A percentile compares a stretch with the other conserved stretches of the same genome.
These are phyloP conservation scores for Apotomis capreana DNA, from an alignment of 2,888 invertebrate genomes.

Conservation along the genomic window DNA sequence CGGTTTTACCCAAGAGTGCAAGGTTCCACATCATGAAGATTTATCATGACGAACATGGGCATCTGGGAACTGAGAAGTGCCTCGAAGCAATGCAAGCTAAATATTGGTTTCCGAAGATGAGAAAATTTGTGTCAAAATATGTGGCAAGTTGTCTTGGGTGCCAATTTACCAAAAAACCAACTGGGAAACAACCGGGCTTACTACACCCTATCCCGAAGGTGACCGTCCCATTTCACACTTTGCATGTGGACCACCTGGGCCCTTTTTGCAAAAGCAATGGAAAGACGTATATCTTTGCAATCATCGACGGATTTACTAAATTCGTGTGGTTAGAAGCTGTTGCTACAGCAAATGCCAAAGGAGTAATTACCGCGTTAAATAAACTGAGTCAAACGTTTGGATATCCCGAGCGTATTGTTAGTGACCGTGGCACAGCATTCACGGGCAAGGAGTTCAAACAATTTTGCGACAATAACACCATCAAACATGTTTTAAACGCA, in stretches of 20 bases:
- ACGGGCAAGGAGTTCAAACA: conserved; percentile 28
- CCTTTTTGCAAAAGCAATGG: conserved; percentile 34
- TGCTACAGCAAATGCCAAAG: conserved; percentile 11
- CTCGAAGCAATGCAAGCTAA: conserved; percentile 22
- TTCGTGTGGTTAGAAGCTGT: conserved; percentile 36
- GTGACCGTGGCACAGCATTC: conserved; percentile 39
- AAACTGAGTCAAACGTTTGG: no score
- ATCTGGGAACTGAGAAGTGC: conserved; percentile 32
- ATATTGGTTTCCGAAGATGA: conserved; percentile 29
- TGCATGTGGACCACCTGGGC: conserved; percentile 24
- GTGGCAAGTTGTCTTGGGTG: conserved; percentile 13
- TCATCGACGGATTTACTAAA: conserved; percentile 33
- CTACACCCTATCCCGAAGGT: conserved; percentile 17
- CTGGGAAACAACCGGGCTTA: conserved; percentile 20
- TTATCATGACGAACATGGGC: conserved; percentile 33
- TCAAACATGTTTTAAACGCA: conserved; percentile 8
- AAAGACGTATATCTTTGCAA: conserved; percentile 28
- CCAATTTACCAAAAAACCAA: conserved; percentile 16
- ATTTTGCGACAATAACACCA: conserved; percentile 6
- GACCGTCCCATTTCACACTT: conserved; percentile 5
- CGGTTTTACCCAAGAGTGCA: conserved; percentile 6
- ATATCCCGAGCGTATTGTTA: conserved; percentile 29
- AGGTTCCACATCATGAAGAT: conserved; percentile 7
- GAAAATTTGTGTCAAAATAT: conserved; percentile 11
- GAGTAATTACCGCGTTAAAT: conserved; percentile 11